Evolutionary conservation across 2,113 vertebrate species (phyloP).

Genomic region (Piprites chloris): DNA sequence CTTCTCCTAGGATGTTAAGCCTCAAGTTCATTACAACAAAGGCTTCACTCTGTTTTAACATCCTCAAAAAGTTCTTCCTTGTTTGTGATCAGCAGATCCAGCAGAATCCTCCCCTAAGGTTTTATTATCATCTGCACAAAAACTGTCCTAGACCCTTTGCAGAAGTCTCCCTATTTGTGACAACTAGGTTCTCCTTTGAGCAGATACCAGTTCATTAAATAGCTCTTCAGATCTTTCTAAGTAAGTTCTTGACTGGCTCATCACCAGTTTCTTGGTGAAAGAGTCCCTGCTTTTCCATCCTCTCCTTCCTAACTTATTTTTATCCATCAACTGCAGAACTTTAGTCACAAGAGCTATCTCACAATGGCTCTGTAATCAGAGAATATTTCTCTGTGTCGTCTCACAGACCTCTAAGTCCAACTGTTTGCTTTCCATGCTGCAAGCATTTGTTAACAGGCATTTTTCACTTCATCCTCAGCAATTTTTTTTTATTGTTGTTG

Average conservation of each 20-base stretch:
- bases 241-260: background rate
- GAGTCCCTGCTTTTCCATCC: background rate
- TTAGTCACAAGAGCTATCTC: background rate
- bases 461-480: background rate
- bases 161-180: background rate
- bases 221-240: background rate
- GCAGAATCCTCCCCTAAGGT: background rate
- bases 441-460: background rate
- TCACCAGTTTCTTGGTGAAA: background rate
- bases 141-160: background rate
- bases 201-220: background rate
- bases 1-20: background rate
- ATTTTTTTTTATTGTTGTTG: background rate
- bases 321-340: background rate
- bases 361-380: background rate
- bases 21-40: background rate
- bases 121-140: background rate
- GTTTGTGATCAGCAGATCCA: background rate
- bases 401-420: background rate
- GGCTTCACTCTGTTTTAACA: background rate
- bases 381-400: background rate
- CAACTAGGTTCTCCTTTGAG: background rate
- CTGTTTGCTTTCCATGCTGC: background rate
- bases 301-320: background rate
- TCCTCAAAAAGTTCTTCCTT: background rate